Percentiles rank a stretch among this genome's conserved stretches.
These are phyloP conservation scores for Pyralis farinalis DNA, from an alignment of 2,888 invertebrate genomes.

Conservation along the genomic window DNA sequence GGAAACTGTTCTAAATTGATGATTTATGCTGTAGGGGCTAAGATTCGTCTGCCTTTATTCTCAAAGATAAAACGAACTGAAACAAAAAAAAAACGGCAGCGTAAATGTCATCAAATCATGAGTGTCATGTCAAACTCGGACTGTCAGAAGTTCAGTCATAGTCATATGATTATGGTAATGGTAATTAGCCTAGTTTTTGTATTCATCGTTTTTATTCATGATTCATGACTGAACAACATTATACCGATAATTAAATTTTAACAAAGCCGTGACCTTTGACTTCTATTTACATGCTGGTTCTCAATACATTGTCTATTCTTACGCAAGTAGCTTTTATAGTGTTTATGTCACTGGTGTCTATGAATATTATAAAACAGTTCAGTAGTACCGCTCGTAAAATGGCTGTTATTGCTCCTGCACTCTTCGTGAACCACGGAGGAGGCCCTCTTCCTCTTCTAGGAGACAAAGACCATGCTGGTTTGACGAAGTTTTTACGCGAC, in stretches of 20 bases:
- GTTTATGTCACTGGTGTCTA: conserved; percentile 65
- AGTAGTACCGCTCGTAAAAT: conserved; percentile 51
- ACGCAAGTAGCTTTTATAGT: conserved; percentile 63
- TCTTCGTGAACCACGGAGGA: conserved; percentile 73
- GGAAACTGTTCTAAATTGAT: too few relatives aligned
- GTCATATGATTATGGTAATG: not conserved
- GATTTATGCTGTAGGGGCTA: too few relatives aligned
- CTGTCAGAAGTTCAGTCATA: too few relatives aligned
- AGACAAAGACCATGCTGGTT: conserved; percentile 57
- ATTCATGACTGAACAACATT: too few relatives aligned
- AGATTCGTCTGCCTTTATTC: too few relatives aligned
- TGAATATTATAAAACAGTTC: conserved; percentile 66
- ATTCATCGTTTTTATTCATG: too few relatives aligned
- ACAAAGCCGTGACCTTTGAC: not conserved
- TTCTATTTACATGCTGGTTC: conserved; percentile 57
- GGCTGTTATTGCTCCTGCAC: conserved; percentile 60
- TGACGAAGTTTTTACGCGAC: conserved; percentile 59
- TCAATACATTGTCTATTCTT: conserved; percentile 63
- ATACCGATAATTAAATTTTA: too few relatives aligned
- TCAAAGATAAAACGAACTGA: too few relatives aligned
- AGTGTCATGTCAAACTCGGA: too few relatives aligned
- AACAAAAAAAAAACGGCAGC: too few relatives aligned
- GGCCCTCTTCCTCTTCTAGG: conserved; percentile 67
- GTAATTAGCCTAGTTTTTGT: too few relatives aligned
- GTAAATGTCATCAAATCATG: too few relatives aligned